Percentiles rank a stretch among this genome's conserved stretches.
phyloP scores from a whole-genome alignment of 2,113 vertebrate species.

The Stercorarius parasiticus region DNA sequence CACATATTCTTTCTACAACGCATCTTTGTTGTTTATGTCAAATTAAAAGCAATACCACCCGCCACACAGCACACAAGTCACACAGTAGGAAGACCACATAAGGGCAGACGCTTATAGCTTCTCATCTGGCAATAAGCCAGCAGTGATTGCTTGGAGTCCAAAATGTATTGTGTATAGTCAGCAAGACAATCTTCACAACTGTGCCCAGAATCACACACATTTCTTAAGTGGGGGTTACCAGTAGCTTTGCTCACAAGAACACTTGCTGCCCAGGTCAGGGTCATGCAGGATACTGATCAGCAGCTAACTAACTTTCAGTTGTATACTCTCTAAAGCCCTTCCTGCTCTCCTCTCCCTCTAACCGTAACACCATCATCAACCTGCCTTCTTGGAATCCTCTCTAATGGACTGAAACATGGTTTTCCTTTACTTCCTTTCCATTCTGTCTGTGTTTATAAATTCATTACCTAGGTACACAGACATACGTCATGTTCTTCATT shows the following conservation, averaged over 20 bases:
- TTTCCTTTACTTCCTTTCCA: not conserved
- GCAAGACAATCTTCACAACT: not conserved
- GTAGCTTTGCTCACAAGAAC: not conserved
- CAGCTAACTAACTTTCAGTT: not conserved
- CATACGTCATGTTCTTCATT: rapidly evolving
- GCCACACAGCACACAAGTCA: not conserved
- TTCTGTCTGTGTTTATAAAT: not conserved
- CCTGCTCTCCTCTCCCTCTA: not conserved
- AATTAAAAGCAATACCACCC: not conserved
- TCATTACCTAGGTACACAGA: not conserved
- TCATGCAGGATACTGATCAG: not conserved
- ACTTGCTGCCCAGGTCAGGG: not conserved
- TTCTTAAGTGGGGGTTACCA: not conserved
- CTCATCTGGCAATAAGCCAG: not conserved
- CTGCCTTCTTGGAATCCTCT: not conserved
- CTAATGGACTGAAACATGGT: not conserved
- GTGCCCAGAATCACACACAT: not conserved
- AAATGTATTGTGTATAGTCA: not conserved
- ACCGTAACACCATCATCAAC: not conserved
- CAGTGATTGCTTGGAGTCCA: not conserved
- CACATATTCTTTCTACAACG: not conserved
- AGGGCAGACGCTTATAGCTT: not conserved
- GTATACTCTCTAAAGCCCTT: not conserved
- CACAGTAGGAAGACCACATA: not conserved
- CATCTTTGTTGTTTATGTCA: not conserved